A percentile compares a stretch with the other conserved stretches of the same genome.
Conservation (phyloP, 2,888 invertebrate species). For the Diaprepes abbreviatus region DNA sequence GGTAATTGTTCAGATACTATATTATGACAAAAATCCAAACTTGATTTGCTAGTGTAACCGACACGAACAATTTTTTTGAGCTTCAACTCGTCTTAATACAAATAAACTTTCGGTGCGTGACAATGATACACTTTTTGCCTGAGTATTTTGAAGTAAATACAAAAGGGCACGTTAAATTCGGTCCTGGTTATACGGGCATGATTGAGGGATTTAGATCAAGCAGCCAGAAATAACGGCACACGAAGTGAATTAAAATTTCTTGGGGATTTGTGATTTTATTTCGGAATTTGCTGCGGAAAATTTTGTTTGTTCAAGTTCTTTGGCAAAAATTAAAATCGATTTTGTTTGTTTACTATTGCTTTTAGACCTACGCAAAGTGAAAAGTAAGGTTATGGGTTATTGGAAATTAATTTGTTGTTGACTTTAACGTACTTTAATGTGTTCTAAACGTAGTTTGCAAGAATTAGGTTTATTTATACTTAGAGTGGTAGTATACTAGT, state of each 20-base stretch:
- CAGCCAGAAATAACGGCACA: slow-evolving; percentile 8
- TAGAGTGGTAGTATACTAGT: too few species aligned
- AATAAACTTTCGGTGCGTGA: too few species aligned
- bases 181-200: not conserved
- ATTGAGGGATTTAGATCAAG: slow-evolving; percentile 24
- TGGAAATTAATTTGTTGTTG: not conserved
- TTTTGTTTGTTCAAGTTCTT: slow-evolving; percentile 14
- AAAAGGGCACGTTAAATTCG: not conserved
- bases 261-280: slow-evolving; percentile 8
- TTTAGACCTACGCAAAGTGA: not conserved
- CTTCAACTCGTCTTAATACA: too few species aligned
- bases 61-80: too few species aligned
- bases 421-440: too few species aligned
- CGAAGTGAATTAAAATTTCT: slow-evolving; percentile 28
- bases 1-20: too few species aligned
- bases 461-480: too few species aligned
- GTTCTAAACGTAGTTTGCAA: too few species aligned
- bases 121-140: not conserved
- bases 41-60: too few species aligned
- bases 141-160: not conserved
- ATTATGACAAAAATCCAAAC: too few species aligned
- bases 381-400: not conserved
- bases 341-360: slow-evolving; percentile 3
- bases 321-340: slow-evolving; percentile 14
- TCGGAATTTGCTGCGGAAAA: slow-evolving; percentile 15